phyloP scores from a whole-genome alignment of 2,888 invertebrate species.

The Clivina fossor region DNA sequence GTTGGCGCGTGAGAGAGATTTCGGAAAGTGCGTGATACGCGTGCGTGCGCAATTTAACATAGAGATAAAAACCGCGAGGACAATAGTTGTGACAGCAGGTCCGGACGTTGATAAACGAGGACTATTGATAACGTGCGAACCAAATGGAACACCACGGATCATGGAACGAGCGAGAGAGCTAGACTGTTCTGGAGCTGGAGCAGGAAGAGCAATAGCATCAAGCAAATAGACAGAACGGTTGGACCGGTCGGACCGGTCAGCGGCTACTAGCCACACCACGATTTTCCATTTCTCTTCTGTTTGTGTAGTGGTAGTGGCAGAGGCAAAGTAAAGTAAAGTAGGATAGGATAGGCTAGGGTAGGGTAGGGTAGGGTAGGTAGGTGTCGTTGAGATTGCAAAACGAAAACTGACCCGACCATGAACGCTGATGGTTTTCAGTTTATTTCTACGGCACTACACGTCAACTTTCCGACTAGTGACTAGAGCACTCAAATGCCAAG shows the following conservation, averaged over 20 bases:
- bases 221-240: neutral
- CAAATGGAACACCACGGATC: constrained; percentile 26
- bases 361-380: neutral
- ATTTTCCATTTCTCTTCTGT: neutral
- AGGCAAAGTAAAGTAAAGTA: neutral
- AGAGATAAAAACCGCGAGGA: constrained; percentile 19
- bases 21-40: constrained; percentile 4
- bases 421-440: constrained; percentile 16
- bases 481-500: constrained; percentile 5
- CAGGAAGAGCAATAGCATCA: neutral
- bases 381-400: constrained; percentile 13
- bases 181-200: neutral
- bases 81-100: constrained; percentile 27
- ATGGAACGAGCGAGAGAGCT: constrained; percentile 21
- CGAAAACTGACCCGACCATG: too few species aligned
- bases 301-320: neutral
- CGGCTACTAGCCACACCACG: neutral
- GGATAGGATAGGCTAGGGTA: neutral
- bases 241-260: neutral
- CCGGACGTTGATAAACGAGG: constrained; percentile 29
- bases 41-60: constrained; percentile 17
- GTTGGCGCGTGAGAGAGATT: constrained; percentile 7
- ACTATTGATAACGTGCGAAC: constrained; percentile 30
- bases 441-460: constrained; percentile 18
- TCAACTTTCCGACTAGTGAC: constrained; percentile 1